Conservation (phyloP, 2,888 invertebrate species). For the Drosophila conformis region DNA sequence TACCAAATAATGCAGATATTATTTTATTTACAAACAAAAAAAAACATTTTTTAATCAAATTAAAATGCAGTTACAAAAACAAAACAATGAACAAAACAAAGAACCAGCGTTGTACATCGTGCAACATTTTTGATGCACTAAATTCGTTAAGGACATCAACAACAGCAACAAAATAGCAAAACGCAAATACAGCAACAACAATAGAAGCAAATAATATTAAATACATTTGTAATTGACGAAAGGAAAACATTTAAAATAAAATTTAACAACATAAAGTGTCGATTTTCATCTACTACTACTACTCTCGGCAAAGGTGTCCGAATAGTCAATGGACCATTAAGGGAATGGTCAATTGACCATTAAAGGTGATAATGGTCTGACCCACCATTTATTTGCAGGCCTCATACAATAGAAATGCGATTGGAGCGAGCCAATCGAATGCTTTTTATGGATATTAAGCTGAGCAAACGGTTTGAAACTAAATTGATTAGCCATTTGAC, state of each 20-base stretch:
- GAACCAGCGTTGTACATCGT: conserved; percentile 44
- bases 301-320: conserved; percentile 11
- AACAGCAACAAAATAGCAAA: conserved; percentile 32
- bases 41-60: conserved; percentile 51
- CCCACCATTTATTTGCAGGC: conserved; percentile 23
- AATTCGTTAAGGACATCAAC: conserved; percentile 49
- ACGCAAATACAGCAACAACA: conserved; percentile 34
- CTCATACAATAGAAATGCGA: conserved; percentile 18
- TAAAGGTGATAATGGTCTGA: conserved; percentile 35
- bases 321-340: conserved; percentile 34
- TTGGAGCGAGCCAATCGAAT: conserved; percentile 11
- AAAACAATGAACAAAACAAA: background rate
- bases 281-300: conserved; percentile 26
- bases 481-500: conserved; percentile 26
- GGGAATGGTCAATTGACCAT: conserved; percentile 47
- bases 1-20: conserved; percentile 60
- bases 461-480: conserved; percentile 26
- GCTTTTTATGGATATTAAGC: conserved; percentile 38
- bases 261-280: conserved; percentile 67
- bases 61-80: conserved; percentile 37
- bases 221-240: conserved; percentile 76
- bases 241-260: conserved; percentile 72
- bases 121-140: conserved; percentile 56
- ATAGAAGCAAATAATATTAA: conserved; percentile 71
- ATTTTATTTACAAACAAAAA: conserved; percentile 68